These are phyloP conservation scores for Ceratosolen fusciceps DNA, from an alignment of 1,140 invertebrate species.

Conservation along the genomic window DNA sequence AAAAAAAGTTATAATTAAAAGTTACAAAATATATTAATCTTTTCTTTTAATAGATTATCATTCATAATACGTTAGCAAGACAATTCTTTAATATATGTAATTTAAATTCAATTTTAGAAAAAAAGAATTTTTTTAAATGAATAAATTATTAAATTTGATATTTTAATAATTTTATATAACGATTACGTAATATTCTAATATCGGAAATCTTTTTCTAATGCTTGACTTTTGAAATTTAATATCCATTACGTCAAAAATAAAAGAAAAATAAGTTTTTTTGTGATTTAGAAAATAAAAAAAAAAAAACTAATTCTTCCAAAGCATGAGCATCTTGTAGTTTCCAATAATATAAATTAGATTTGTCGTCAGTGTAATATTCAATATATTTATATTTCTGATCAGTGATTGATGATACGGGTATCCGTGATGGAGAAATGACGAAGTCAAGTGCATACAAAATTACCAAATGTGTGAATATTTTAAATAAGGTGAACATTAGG, in stretches of 20 bases:
- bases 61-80: no score
- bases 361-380: constrained; percentile 14
- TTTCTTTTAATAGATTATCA: no score
- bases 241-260: constrained; percentile 48
- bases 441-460: constrained; percentile 26
- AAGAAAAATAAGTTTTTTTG: constrained; percentile 32
- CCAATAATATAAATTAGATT: neutral
- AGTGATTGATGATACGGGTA: constrained; percentile 8
- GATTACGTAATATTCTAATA: no score
- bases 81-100: no score
- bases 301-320: neutral
- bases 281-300: constrained; percentile 35
- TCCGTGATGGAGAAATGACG: neutral
- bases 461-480: constrained; percentile 15
- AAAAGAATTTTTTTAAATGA: no score
- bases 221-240: no score
- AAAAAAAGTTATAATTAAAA: no score
- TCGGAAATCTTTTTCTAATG: no score
- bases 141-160: no score
- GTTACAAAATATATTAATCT: no score
- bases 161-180: no score
- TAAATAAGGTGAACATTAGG: neutral
- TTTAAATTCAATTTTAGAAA: no score
- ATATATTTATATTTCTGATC: neutral
- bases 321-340: neutral